Evolutionary conservation across 2,797 vertebrate species (phyloP), one percentile per base, ranked within the genome.

Genomic region (Phataginus tricuspis): DNA sequence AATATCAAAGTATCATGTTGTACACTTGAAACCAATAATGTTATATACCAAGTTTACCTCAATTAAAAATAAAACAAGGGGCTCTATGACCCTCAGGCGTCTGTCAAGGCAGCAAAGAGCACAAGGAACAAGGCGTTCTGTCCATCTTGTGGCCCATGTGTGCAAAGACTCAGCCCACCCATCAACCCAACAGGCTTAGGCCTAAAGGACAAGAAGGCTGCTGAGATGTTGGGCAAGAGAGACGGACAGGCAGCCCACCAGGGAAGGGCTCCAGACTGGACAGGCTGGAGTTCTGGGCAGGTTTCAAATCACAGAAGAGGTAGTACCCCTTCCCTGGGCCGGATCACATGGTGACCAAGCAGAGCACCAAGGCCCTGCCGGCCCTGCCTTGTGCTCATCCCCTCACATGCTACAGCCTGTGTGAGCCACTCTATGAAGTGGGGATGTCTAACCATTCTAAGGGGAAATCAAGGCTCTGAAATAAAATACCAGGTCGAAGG

Each of bases 381-480:
- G 2, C 2, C 69, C 42, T 85, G 80, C 63, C 19, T 66, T 34
- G 23, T 89, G 21, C 68, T 64, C 64, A 92, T 31, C 4, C 12
- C 42, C 25, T 37, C 37, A 83, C 19, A 83, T 15, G 49, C 2
- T 51, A 72, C 0, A 77, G 71, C n/a, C 63, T 82, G 5, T 64
- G 66, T 82, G 69, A 78, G 34, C 37, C 63, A 64, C 34, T 74
- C 21, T 64, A 31, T 7, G 1, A 82, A n/a, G 23, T 68, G 6
- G 9, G 29, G 2, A 69, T 53, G 42, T 45, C 31, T 74, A 57
- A 66, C 39, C 79, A 66, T 49, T 64, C 55, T 66, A n/a, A 55
- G 31, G 86, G 39, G 82, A 91, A 90, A 79, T 29, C 69, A 90
- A 79, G 75, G 91, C 29, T 93, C 42, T n/a, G 49, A 79, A 31